These are phyloP conservation scores for Amphibalanus amphitrite DNA, from an alignment of 1,140 invertebrate species.

Conservation along the genomic window DNA sequence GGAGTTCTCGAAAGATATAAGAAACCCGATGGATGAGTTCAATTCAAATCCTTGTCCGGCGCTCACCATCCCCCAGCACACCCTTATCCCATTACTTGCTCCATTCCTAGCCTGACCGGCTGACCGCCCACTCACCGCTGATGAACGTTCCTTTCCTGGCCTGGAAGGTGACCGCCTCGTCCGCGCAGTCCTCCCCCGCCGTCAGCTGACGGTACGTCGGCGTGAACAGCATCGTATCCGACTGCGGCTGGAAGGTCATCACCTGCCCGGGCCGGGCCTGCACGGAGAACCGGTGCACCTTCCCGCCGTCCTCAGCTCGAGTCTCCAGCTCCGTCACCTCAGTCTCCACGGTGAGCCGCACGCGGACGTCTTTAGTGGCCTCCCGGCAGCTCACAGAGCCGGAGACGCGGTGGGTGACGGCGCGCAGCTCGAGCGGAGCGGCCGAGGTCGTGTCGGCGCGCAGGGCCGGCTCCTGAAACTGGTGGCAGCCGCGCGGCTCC, in stretches of 20 bases:
- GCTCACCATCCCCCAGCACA: too few species aligned
- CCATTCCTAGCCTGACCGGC: too few species aligned
- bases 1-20: too few species aligned
- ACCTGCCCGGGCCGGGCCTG: constrained; percentile 17
- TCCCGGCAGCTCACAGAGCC: neutral
- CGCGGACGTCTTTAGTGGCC: neutral
- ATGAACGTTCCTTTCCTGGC: constrained; percentile 38
- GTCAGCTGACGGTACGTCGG: constrained; percentile 41
- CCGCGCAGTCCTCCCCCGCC: constrained; percentile 52
- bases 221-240: constrained; percentile 37
- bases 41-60: too few species aligned
- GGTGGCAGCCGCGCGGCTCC: constrained; percentile 61
- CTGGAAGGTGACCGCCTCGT: constrained; percentile 34
- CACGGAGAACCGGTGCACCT: neutral
- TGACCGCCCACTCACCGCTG: constrained; percentile 23
- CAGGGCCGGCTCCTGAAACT: constrained; percentile 35
- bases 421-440: neutral
- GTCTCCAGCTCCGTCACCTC: neutral
- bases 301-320: neutral
- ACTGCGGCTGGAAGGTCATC: constrained; percentile 30
- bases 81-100: too few species aligned
- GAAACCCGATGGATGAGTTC: too few species aligned
- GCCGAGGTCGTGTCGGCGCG: constrained; percentile 25
- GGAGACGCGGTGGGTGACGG: neutral
- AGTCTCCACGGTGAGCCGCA: neutral